A percentile compares a stretch with the other conserved stretches of the same genome.
Conservation (phyloP, 2,797 vertebrate genomes). For the Eutrigla gurnardus region DNA sequence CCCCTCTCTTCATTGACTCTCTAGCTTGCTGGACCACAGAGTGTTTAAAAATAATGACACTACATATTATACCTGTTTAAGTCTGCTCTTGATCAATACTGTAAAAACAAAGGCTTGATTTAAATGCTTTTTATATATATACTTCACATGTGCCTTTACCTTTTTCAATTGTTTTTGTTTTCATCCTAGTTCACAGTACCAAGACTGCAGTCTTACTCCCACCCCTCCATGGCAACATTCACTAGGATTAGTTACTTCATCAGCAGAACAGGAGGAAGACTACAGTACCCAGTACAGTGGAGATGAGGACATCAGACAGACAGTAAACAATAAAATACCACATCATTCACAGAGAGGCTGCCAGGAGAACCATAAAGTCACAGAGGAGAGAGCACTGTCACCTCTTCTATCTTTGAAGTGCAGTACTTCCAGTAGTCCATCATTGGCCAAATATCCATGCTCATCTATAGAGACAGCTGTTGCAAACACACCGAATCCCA, state of each 20-base stretch:
- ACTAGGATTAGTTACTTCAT: conserved; percentile 77
- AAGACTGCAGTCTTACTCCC: conserved; percentile 49
- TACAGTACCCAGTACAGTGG: conserved; percentile 31
- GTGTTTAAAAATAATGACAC: too few species aligned
- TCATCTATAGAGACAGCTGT: not conserved
- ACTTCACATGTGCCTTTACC: not conserved
- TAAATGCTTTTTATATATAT: not conserved
- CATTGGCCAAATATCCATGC: conserved; percentile 12
- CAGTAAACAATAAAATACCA: conserved; percentile 2
- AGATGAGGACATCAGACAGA: conserved; percentile 29
- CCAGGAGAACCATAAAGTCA: conserved; percentile 1
- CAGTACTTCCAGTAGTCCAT: conserved; percentile 19
- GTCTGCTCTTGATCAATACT: not conserved
- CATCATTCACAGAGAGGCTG: conserved; percentile 8
- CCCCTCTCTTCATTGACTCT: too few species aligned
- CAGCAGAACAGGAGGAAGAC: conserved; percentile 76
- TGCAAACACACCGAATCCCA: conserved; percentile 6
- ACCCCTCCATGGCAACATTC: conserved; percentile 76
- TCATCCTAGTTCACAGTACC: conserved; percentile 48
- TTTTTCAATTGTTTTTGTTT: conserved; percentile 3
- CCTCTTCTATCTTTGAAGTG: conserved; percentile 4
- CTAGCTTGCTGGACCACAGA: too few species aligned
- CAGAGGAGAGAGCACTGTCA: conserved; percentile 4
- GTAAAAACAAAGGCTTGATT: not conserved
- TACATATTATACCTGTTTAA: not conserved